Percentiles rank a stretch among this genome's conserved stretches.
Conservation (phyloP, 2,797 vertebrate genomes). For the Alfaro cultratus region DNA sequence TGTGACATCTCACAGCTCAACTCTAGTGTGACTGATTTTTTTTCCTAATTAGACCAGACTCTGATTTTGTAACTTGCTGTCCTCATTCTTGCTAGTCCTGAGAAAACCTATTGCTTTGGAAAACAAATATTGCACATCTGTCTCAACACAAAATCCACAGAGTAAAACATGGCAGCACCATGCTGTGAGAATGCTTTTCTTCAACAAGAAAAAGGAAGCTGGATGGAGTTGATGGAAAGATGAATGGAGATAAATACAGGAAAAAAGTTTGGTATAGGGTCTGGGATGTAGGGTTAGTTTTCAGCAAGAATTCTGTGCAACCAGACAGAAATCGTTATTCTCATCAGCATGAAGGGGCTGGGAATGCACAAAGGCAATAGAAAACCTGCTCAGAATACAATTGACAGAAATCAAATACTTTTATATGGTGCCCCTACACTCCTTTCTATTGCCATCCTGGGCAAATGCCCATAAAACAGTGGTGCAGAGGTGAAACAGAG, state of each 20-base stretch:
- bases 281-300: not conserved
- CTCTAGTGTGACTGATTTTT: too few relatives aligned
- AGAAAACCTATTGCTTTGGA: not conserved
- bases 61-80: too few relatives aligned
- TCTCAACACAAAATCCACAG: not conserved
- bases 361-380: not conserved
- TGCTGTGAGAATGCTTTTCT: not conserved
- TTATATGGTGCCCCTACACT: not conserved
- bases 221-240: not conserved
- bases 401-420: not conserved
- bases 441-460: not conserved
- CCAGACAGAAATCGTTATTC: not conserved
- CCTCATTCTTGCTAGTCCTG: not conserved
- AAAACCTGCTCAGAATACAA: not conserved
- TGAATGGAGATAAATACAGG: not conserved
- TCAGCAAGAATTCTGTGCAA: not conserved
- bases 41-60: too few relatives aligned
- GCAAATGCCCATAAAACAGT: not conserved
- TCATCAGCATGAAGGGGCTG: not conserved
- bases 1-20: too few relatives aligned
- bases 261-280: not conserved
- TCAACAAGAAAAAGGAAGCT: not conserved
- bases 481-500: too few relatives aligned
- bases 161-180: not conserved
- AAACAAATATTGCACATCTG: not conserved